Evolutionary conservation across 2,113 vertebrate genomes (phyloP).

Genomic region (Coregonus clupeaformis): DNA sequence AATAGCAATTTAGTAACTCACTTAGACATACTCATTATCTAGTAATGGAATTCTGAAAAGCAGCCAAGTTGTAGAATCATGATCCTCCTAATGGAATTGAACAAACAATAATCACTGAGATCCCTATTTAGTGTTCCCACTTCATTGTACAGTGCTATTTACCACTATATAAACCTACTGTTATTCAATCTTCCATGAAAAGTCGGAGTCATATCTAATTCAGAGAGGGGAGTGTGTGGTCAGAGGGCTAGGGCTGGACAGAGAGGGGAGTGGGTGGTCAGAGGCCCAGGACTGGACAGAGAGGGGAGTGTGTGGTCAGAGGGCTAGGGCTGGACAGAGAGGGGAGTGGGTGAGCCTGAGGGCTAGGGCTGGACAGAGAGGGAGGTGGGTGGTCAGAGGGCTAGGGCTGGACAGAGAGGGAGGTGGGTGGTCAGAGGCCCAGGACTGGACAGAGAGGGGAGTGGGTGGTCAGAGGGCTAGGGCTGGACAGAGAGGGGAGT

Average conservation of each 20-base stretch:
- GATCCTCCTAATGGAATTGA: neutral
- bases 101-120: neutral
- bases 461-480: too few relatives aligned
- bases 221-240: conserved; percentile 17
- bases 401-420: neutral
- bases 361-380: neutral
- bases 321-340: neutral
- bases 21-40: too few relatives aligned
- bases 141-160: neutral
- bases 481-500: neutral
- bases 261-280: neutral
- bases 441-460: neutral
- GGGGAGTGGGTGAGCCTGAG: neutral
- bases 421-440: too few relatives aligned
- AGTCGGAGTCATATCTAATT: conserved; percentile 25
- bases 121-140: neutral
- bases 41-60: neutral
- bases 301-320: neutral
- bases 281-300: too few relatives aligned
- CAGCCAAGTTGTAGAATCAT: too few relatives aligned
- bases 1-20: too few relatives aligned
- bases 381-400: neutral
- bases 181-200: conserved; percentile 27
- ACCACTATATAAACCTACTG: conserved; percentile 4
- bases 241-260: neutral